phyloP scores from a whole-genome alignment of 2,797 vertebrate species.

The Mormyrus hasselquistii region DNA sequence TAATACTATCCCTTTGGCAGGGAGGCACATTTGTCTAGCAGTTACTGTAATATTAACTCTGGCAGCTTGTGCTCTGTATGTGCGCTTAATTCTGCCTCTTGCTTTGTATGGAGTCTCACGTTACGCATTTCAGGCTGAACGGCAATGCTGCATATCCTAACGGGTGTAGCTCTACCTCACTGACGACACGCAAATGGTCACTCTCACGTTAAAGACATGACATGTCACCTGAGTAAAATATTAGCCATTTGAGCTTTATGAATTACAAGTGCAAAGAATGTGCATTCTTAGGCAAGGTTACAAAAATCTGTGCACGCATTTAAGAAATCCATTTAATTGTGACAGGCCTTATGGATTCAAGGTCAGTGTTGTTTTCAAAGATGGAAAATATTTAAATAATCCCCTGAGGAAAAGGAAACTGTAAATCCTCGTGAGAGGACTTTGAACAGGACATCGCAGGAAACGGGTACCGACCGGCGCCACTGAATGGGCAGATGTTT shows the following conservation, averaged over 20 bases:
- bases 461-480: background rate
- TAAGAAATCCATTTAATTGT: constrained; percentile 32
- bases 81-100: background rate
- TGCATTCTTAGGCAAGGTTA: constrained; percentile 23
- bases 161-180: background rate
- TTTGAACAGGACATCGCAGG: background rate
- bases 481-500: background rate
- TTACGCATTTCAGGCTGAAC: background rate
- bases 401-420: constrained; percentile 28
- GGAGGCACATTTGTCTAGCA: background rate
- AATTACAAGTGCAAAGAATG: constrained; percentile 47
- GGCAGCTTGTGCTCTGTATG: background rate
- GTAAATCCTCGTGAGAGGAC: constrained; percentile 30
- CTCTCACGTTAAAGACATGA: background rate
- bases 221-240: background rate
- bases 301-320: background rate
- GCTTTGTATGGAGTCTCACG: background rate
- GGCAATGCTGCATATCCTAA: background rate
- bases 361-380: constrained; percentile 38
- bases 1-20: background rate
- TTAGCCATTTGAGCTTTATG: background rate
- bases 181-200: background rate
- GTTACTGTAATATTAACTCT: background rate
- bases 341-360: constrained; percentile 31
- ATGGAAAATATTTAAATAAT: constrained; percentile 38